Evolutionary conservation across 2,113 vertebrate species (phyloP).

Genomic region (Caranx ignobilis): DNA sequence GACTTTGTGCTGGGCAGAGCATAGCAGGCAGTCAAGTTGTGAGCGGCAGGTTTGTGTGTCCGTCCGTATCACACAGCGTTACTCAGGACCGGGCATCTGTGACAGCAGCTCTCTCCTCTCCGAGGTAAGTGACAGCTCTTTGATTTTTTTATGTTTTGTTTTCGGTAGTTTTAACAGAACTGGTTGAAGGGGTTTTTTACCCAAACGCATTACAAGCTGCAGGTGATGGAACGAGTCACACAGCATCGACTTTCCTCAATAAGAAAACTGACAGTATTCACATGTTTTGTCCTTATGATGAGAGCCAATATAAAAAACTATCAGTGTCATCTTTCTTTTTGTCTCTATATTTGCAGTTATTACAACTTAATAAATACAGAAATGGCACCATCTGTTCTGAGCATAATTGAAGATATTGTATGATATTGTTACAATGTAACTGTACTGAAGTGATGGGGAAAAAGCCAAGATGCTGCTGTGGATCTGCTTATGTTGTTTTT

Average conservation of each 20-base stretch:
- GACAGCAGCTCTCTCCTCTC: background rate
- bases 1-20: background rate
- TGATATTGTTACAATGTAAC: no score
- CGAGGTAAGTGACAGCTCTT: slow-evolving; percentile 3
- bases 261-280: no score
- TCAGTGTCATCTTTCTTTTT: no score
- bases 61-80: background rate
- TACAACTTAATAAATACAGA: no score
- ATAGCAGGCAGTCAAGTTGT: background rate
- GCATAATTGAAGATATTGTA: no score
- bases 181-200: background rate
- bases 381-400: no score
- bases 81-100: background rate
- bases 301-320: no score
- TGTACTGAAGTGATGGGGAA: no score
- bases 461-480: background rate
- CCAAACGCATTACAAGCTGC: background rate
- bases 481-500: background rate
- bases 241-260: no score
- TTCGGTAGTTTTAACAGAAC: background rate
- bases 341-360: no score
- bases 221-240: no score
- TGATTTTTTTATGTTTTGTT: background rate
- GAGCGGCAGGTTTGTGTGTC: background rate
- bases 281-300: no score